Evolutionary conservation across 2,888 invertebrate genomes (phyloP), one percentile per base, ranked within the genome.

Genomic region (Onthophagus sagittarius): DNA sequence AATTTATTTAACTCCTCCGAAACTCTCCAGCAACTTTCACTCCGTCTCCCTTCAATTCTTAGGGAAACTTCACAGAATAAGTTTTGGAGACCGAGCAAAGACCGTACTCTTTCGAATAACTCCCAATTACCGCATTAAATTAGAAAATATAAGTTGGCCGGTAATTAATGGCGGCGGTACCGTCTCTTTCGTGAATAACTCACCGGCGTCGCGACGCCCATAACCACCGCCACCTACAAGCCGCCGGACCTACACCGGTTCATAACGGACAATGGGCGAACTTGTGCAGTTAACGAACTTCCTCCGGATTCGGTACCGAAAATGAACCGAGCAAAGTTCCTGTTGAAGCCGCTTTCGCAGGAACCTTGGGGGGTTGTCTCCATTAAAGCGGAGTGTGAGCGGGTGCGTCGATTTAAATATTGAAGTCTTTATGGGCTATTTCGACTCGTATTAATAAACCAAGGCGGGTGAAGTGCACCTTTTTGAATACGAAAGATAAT

Each of bases 271-370:
- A 75, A 75, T 75, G 70, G 71, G 63, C 63, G 73, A 75, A 75
- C 75, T 75, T 73, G 63, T 71, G 75, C 73, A 71, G 75, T 73
- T 73, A 73, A 71, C 71, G 72, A 75, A 75, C 72, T 75, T 75
- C 39, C 39, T 53, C 39, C 69, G 74, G 71, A 74, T 53, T 53
- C 39, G 39, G 39, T 7, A 53, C 39, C 39, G 72, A 74, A 75
- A 73, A 73, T 72, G 39, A 7, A 39, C 9, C 67, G 67, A 63
- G 74, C 33, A 71, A 53, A 53, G 39, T 53, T 53, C 39, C 39
- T 53, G 11, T 11, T 53, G 11, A 11, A 9, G 11, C 9, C 7
- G 39, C 39, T 53, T 53, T 53, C 5, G 67, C 31, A 3, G 13
- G 67, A 15, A 15, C 63, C 15, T 67, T n/a, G 31, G 67, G 67